phyloP scores from a whole-genome alignment of 2,888 invertebrate species.

The Deilephila porcellus region DNA sequence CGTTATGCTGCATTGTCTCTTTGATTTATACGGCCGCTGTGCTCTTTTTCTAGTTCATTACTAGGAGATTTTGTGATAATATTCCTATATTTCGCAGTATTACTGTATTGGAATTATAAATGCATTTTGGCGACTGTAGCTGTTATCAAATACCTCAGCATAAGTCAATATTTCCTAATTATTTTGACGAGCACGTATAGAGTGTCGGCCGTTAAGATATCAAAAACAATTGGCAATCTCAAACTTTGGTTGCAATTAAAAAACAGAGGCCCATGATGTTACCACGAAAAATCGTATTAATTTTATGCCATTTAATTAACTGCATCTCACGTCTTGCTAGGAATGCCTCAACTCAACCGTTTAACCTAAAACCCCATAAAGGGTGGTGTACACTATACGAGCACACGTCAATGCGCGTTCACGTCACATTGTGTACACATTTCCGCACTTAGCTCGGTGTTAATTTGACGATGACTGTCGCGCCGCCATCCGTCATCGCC shows the following conservation, averaged over 20 bases:
- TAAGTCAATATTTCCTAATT: too few species aligned
- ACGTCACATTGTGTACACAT: constrained; percentile 73
- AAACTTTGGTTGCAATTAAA: too few species aligned
- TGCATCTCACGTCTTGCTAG: not conserved
- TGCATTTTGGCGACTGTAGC: too few species aligned
- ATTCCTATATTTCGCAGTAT: too few species aligned
- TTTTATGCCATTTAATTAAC: not conserved
- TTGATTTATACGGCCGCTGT: constrained; percentile 44
- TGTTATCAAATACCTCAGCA: too few species aligned
- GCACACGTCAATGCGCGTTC: constrained; percentile 54
- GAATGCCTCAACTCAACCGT: not conserved
- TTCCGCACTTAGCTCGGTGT: constrained; percentile 79
- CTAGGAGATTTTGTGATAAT: not conserved
- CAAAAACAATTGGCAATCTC: too few species aligned
- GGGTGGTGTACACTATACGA: constrained; percentile 46
- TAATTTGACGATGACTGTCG: constrained; percentile 81
- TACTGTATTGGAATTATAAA: too few species aligned
- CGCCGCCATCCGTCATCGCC: constrained; percentile 76
- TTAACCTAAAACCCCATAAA: constrained; percentile 5
- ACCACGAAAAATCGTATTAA: not conserved
- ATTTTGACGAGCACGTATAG: too few species aligned
- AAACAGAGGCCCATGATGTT: too few species aligned
- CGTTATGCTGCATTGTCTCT: constrained; percentile 53
- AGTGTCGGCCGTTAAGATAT: too few species aligned
- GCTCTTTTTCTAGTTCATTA: constrained; percentile 26